Evolutionary conservation across 2,888 invertebrate genomes (phyloP), one percentile per base, ranked within the genome.

Genomic region (Macrophya alboannulata): DNA sequence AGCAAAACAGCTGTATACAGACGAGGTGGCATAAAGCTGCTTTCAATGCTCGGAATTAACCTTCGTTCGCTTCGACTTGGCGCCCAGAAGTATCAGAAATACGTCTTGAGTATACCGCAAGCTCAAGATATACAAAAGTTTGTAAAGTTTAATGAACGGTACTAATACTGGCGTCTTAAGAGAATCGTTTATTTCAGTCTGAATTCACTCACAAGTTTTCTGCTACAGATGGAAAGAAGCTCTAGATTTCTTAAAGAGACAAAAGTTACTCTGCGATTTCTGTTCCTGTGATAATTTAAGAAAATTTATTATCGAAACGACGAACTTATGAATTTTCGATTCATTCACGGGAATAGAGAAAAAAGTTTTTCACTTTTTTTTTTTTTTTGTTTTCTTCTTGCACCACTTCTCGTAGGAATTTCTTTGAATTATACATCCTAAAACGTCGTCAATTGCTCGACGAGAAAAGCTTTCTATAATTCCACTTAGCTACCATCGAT

Each of bases 121-220:
- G 10, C 62, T 62, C 10, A 62, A 62, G 62, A 62, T 62, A 21
- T 62, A 25, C 25, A 25, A 62, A 62, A 62, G 62, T 62, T 62
- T 25, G 62, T 25, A 62, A 62, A 62, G 62, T 62, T 25, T 62
- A 25, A 62, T 62, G 62, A 62, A 25, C 62, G 25, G 62, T 62
- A 25, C 25, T 62, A 62, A 62, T 25, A 62, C 25, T 9, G 25
- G 4, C 62, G 25, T 25, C 62, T 25, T 62, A 25, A n/a, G 62
- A 62, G 12, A 62, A 25, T 62, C 12, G 62, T 55, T 55, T 55
- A 55, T 55, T 55, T 55, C 55, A 55, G n/a, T 55, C 55, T 55
- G 55, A 55, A 55, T 55, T 8, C 55, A 55, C 55, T 17, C 55
- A n/a, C 55, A 55, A 55, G 55, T 55, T 55, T 31, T 2, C n/a